Percentiles rank a stretch among this genome's conserved stretches.
phyloP scores from a whole-genome alignment of 2,888 invertebrate genomes.

The Pterobdella sp. region DNA sequence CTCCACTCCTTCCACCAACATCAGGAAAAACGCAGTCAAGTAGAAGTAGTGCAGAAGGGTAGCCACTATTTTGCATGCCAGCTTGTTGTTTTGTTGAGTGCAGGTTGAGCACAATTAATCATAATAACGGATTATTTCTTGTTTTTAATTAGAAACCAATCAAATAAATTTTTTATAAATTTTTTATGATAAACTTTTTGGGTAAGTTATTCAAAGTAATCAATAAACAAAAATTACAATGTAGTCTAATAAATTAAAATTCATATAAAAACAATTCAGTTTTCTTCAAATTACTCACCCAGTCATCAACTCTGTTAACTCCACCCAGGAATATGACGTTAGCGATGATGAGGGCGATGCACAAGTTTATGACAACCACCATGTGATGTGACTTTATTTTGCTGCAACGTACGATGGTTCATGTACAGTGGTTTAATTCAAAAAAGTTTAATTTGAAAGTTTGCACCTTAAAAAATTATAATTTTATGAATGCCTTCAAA shows the following conservation, averaged over 20 bases:
- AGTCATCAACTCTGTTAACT: conserved; percentile 39
- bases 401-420: conserved; percentile 31
- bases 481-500: not conserved
- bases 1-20: conserved; percentile 46
- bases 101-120: no score
- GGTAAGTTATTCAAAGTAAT: no score
- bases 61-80: conserved; percentile 43
- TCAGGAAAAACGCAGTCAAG: conserved; percentile 45
- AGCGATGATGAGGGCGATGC: conserved; percentile 43
- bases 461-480: not conserved
- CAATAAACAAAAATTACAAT: no score
- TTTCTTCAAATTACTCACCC: conserved; percentile 10
- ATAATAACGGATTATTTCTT: no score
- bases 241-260: no score
- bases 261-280: not conserved
- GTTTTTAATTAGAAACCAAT: no score
- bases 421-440: not conserved
- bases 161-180: no score
- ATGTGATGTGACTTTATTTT: conserved; percentile 41
- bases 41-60: conserved; percentile 45
- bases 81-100: no score
- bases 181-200: no score
- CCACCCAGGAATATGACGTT: conserved; percentile 43
- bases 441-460: not conserved
- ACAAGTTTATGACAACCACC: conserved; percentile 43